Base-by-base conservation (phyloP, 2,797 vertebrate genomes). In the Propithecus perrieri region DNA sequence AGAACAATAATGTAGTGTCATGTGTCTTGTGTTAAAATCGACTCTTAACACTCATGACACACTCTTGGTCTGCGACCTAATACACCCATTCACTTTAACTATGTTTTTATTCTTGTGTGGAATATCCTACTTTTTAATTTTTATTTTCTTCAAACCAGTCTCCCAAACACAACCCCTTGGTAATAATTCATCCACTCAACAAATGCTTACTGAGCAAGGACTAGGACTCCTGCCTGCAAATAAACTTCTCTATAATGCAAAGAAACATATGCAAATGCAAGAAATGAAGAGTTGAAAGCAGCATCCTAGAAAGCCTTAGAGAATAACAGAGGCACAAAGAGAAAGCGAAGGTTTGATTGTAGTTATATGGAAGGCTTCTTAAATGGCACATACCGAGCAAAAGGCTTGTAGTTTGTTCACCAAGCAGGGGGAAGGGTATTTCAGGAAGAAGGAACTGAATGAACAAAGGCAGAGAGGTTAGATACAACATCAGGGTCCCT, bases 71-170 rank as follows among this genome's bases (percentile, higher is more conserved):
- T 79, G 5, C 10, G 85, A 38, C 9, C 20, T 67, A 59, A 74
- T 4, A 28, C 1, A 41, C 0, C 26, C 43, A 67, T 86, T 75
- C 33, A 57, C 33, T 89, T 95, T 61, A 84, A 26, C 38, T 78
- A 20, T 41, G 4, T 69, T 88, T 38, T 1, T 22, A 61, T 75
- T 75, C 38, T 80, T 78, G 2, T n/a, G 7, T 69, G 22, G 12
- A 48, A 67, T 6, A 8, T 78, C 13, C 41, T 86, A 20, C 38
- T 83, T 78, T 95, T 83, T 24, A 76, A 50, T 30, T 74, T 94
- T 89, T 74, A 38, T 65, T 89, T 95, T 86, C 63, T 92, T 91
- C 65, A 92, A 90, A 28, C 74, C 65, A n/a, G 69, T 80, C 83
- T 94, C 48, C 46, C 80, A 75, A 90, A 61, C 33, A 81, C 33